phyloP scores from a whole-genome alignment of 2,797 vertebrate genomes.

The Schizothorax lantsangensis region DNA sequence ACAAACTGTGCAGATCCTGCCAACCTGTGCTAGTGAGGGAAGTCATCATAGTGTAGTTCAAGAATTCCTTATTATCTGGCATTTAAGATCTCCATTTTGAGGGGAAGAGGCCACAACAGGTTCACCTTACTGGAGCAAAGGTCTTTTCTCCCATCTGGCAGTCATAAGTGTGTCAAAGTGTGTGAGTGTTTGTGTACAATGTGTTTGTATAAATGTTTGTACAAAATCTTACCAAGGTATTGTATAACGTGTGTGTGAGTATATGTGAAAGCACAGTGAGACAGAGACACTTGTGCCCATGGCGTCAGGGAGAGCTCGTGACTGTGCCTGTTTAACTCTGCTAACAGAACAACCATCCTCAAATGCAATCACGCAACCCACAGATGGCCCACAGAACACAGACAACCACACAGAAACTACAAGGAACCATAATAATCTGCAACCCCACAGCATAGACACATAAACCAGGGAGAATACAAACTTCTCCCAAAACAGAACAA shows the following conservation, averaged over 20 bases:
- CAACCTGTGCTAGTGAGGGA: constrained; percentile 45
- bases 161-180: constrained; percentile 13
- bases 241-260: constrained; percentile 67
- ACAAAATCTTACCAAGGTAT: constrained; percentile 55
- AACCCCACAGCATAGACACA: constrained; percentile 48
- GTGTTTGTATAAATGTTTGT: constrained; percentile 40
- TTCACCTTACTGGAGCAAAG: constrained; percentile 11
- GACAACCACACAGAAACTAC: constrained; percentile 70
- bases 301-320: constrained; percentile 79
- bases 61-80: constrained; percentile 28
- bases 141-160: constrained; percentile 36
- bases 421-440: constrained; percentile 68
- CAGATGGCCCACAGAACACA: constrained; percentile 82
- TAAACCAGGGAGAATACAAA: constrained; percentile 42
- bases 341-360: constrained; percentile 77
- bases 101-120: background rate
- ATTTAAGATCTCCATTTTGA: background rate
- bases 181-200: constrained; percentile 24
- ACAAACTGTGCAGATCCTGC: constrained; percentile 52
- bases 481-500: background rate
- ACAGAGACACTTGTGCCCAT: constrained; percentile 73
- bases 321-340: constrained; percentile 80
- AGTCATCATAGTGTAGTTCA: constrained; percentile 33
- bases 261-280: constrained; percentile 68
- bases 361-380: constrained; percentile 81